Evolutionary conservation across 1,140 invertebrate genomes (phyloP), one percentile per base, ranked within the genome.

Genomic region (Onthophagus taurus): DNA sequence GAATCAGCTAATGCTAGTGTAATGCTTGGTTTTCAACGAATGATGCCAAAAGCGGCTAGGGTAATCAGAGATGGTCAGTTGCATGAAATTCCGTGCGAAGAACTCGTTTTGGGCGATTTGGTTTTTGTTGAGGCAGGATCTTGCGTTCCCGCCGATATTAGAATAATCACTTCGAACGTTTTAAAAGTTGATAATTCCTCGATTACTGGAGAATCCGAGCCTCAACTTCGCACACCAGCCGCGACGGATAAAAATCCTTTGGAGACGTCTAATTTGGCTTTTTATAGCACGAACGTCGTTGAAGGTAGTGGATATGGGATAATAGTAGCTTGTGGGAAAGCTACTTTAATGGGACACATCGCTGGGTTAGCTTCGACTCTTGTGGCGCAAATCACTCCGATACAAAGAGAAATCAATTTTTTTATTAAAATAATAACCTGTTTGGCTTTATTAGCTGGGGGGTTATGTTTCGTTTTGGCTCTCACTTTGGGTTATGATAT

Each of bases 321-420:
- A 44, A 85, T 89, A 1, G 79, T 91, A 35, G 72, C 71, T 30
- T 81, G 77, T 45, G 87, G 87, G 8, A 85, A 90, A 60, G 64
- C 75, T 38, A 89, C 85, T 16, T 77, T 87, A 0, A 86, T 89
- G 76, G 85, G 86, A 23, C 70, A 81, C 53, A 87, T 89, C 60
- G 85, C 85, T 23, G 82, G 81, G 53, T 63, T 89, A 50, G 77
- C 84, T 1, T 78, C 82, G 5, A 74, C 76, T 45, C 57, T 89
- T 16, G 72, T 77, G 29, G 71, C 76, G 44, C 75, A 77, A 26
- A 70, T 78, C 51, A 85, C 85, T 4, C 83, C 83, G 5, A 83
- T 89, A 46, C 75, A 79, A 12, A 74, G 72, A 47, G 85, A 89
- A 67, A 84, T 89, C 41, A 67, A 70, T 30, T 74, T 77, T 52